Evolutionary conservation across 2,113 vertebrate genomes (phyloP), one percentile per base, ranked within the genome.

Genomic region (Neoarius graeffei): DNA sequence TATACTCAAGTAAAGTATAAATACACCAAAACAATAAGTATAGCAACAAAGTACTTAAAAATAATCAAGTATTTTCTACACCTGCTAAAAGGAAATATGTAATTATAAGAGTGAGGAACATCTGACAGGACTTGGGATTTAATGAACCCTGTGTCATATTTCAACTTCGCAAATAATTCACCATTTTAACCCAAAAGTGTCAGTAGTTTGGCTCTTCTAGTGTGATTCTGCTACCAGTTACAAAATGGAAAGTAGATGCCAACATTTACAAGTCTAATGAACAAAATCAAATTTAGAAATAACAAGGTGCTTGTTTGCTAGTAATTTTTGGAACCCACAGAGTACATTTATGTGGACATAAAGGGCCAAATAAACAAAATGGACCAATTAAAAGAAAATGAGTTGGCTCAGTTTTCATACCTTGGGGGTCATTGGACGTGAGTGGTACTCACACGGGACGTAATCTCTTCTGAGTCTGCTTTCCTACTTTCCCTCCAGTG

Each of bases 181-280:
- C 19, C 64, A 27, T 67, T 67, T 67, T 13, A 27, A 35, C 30
- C 30, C 2, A 42, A 71, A 11, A 71, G 19, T 7, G 27, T 71
- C 27, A 35, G 25, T 56, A 50, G 76, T 79, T n/a, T 52, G 14
- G 5, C 6, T 81, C 14, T 30, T 27, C 25, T n/a, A 56, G 25
- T 14, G 1, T 13, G 50, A 25, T 71, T 71, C 6, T 80, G 50
- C 5, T 89, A 69, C 87, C 83, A 60, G 76, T 66, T 81, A 89
- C 87, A 80, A 59, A 7, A 87, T 87, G 79, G 87, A 84, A 71
- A 86, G 60, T 52, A 81, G 89, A 84, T 71, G 50, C 27, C 14
- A 54, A 50, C 27, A 91, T 91, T 90, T 89, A 80, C 89, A 89
- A 86, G 81, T 86, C 83, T 86, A 87, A 91, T 89, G 79, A 73